Percentiles rank a stretch among this genome's conserved stretches.
These are phyloP conservation scores for Heliconius congener DNA, from an alignment of 1,140 invertebrate species.

Conservation along the genomic window DNA sequence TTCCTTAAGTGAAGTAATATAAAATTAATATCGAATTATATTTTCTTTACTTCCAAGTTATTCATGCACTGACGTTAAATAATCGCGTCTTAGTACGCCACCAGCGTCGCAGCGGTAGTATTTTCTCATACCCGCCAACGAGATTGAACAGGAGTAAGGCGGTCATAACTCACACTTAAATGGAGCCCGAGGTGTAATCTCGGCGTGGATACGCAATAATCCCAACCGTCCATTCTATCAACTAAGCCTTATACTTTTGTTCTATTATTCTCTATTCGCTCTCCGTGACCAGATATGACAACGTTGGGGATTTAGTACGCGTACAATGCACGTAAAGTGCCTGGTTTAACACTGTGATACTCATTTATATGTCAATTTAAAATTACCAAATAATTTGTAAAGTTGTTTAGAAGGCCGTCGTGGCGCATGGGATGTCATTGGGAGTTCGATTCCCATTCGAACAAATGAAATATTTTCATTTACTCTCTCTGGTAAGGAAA, in stretches of 20 bases:
- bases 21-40: not conserved
- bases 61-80: conserved; percentile 36
- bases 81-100: conserved; percentile 50
- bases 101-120: conserved; percentile 62
- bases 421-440: too few species aligned
- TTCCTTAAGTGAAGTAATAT: too few species aligned
- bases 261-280: conserved; percentile 46
- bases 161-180: conserved; percentile 75
- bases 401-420: not conserved
- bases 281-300: conserved; percentile 35
- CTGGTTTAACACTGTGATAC: conserved; percentile 1
- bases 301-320: conserved; percentile 30
- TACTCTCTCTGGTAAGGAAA: too few species aligned
- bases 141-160: conserved; percentile 71
- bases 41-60: conserved; percentile 10
- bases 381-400: not conserved
- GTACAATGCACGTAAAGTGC: conserved; percentile 22
- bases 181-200: conserved; percentile 69
- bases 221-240: conserved; percentile 64
- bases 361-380: not conserved
- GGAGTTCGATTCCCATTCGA: too few species aligned
- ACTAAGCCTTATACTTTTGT: conserved; percentile 54
- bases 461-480: too few species aligned
- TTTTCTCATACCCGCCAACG: conserved; percentile 70
- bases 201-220: conserved; percentile 67